These are phyloP conservation scores for Thalpophila matura DNA, from an alignment of 2,888 invertebrate species.

Conservation along the genomic window DNA sequence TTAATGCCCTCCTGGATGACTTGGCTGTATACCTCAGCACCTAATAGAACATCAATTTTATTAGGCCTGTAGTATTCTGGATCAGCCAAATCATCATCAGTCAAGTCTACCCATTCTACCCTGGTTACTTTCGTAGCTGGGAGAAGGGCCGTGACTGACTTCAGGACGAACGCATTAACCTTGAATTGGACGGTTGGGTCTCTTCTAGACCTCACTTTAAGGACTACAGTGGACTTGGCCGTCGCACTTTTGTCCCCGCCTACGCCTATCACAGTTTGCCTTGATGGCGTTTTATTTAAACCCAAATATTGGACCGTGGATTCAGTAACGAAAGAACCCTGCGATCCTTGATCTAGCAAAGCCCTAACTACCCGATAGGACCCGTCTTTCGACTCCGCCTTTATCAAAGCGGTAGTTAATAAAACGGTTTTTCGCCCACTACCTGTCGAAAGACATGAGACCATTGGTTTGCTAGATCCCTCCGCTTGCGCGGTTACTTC, in stretches of 20 bases:
- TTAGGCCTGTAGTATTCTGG: constrained; percentile 1
- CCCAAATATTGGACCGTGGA: too few relatives aligned
- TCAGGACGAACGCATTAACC: constrained; percentile 21
- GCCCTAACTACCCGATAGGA: constrained; percentile 30
- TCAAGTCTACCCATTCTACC: constrained; percentile 12
- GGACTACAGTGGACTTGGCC: not conserved
- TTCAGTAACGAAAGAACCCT: constrained; percentile 58
- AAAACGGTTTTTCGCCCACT: constrained; percentile 8
- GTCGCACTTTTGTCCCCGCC: constrained; percentile 36
- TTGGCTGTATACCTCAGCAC: not conserved
- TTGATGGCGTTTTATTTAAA: constrained; percentile 2
- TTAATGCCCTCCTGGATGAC: not conserved
- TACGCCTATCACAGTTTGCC: constrained; percentile 31
- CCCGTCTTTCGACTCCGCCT: constrained; percentile 38
- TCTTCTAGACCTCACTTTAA: constrained; percentile 4
- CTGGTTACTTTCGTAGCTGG: constrained; percentile 4
- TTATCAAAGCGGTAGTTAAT: constrained; percentile 16
- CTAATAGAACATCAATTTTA: constrained; percentile 3
- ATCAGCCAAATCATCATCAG: not conserved
- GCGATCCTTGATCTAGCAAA: constrained; percentile 61
- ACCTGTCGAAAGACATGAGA: constrained; percentile 2
- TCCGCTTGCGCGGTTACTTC: constrained; percentile 6
- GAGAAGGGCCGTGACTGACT: constrained; percentile 9
- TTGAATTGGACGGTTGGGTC: not conserved
- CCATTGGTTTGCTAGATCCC: not conserved